phyloP scores from a whole-genome alignment of 2,113 vertebrate genomes.

The Ploceus nigricollis region DNA sequence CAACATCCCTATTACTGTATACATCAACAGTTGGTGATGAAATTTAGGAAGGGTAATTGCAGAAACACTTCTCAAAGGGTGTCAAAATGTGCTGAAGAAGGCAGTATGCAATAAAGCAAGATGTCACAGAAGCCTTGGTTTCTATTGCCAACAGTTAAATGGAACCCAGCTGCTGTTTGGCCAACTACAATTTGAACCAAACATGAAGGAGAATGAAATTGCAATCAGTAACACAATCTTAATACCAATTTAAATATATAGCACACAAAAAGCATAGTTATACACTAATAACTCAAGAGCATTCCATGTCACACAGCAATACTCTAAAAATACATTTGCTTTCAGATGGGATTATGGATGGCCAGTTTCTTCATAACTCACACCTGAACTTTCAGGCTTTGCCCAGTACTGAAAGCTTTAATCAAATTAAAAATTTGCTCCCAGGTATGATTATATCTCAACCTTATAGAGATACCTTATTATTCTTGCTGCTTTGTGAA shows the following conservation, averaged over 20 bases:
- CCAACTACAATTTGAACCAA: background rate
- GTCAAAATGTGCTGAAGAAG: background rate
- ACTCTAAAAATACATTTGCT: background rate
- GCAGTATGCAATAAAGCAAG: background rate
- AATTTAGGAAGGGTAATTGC: background rate
- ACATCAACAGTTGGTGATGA: background rate
- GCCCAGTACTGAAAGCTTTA: background rate
- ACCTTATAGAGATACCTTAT: background rate
- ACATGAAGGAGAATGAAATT: background rate
- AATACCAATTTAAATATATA: background rate
- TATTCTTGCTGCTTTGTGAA: background rate
- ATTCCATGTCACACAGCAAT: background rate
- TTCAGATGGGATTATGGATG: background rate
- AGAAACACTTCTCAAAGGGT: background rate
- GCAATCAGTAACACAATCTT: background rate
- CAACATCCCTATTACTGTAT: background rate
- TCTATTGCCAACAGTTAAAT: background rate
- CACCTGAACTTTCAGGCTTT: conserved; percentile 5
- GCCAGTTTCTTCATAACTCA: background rate
- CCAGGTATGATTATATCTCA: background rate
- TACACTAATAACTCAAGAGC: background rate
- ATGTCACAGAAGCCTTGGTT: background rate
- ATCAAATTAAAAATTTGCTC: conserved; percentile 17
- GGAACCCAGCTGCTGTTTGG: background rate
- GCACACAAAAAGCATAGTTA: background rate